These are phyloP conservation scores for Cyclina sinensis DNA, from an alignment of 1,140 invertebrate species.

Conservation along the genomic window DNA sequence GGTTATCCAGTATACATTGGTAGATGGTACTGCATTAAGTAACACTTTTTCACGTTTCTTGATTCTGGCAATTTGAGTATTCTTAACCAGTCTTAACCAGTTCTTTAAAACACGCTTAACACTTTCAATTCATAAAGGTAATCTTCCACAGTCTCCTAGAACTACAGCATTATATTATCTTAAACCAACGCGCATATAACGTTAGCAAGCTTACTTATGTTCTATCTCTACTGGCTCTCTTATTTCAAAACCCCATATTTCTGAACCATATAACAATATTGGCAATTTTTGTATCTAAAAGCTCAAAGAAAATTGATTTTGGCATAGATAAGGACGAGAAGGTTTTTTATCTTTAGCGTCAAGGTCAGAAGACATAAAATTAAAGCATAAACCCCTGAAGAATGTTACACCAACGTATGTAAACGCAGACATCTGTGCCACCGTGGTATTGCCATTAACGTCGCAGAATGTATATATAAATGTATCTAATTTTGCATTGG, in stretches of 20 bases:
- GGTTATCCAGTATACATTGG: not conserved
- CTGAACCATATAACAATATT: constrained; percentile 3
- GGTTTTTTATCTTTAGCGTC: not conserved
- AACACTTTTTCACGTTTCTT: constrained; percentile 27
- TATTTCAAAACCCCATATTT: constrained; percentile 23
- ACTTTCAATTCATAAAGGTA: not conserved
- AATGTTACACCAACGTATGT: constrained; percentile 17
- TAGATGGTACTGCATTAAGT: not conserved
- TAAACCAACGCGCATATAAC: not conserved
- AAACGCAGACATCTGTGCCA: not conserved
- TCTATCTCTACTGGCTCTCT: not conserved
- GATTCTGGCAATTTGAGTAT: not conserved
- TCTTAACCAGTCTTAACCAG: constrained; percentile 25
- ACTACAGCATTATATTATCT: not conserved
- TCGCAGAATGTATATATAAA: too few species aligned
- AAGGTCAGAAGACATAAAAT: not conserved
- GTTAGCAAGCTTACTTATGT: not conserved
- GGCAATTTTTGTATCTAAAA: constrained; percentile 37
- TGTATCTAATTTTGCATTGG: too few species aligned
- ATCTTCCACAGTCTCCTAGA: not conserved
- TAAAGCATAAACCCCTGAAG: not conserved
- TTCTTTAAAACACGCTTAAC: not conserved
- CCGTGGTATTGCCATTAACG: not conserved
- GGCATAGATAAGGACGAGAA: not conserved
- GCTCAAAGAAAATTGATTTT: not conserved